Evolutionary conservation across 1,140 invertebrate genomes (phyloP), one percentile per base, ranked within the genome.

Genomic region (Papilio polytes): DNA sequence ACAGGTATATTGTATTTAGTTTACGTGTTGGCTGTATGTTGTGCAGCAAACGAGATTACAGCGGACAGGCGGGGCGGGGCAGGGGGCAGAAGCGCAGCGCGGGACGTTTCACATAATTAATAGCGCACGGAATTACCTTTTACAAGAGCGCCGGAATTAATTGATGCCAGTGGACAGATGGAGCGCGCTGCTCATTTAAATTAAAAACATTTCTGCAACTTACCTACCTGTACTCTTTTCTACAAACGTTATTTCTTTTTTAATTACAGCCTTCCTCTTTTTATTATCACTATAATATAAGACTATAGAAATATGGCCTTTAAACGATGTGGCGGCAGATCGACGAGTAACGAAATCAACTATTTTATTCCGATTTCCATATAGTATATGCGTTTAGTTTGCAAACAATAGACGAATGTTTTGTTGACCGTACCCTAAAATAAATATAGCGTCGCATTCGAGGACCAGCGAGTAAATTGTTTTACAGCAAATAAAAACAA

Each of bases 71-170:
- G 44, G 18, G 18, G 46, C n/a, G 7, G 9, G n/a, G 44, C 20
- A 53, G 74, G 41, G 48, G 10, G n/a, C 46, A 15, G 44, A n/a
- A 12, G 20, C n/a, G 22, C 22, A n/a, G 74, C 15, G 48, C 51
- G 48, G 12, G 51, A 51, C 51, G 0, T 77, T 77, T 53, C 74
- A 77, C 74, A 77, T 77, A 77, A 77, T 77, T 77, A 77, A 77
- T 77, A 77, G 46, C 51, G 46, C 46, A 22, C 74, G 74, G 51
- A 77, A 77, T 77, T 77, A 77, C 74, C 48, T 77, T 77, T 77
- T 53, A 77, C 48, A 56, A 48, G 74, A 77, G 74, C 74, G 15
- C 48, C 74, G 74, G 74, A 77, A 77, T 77, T 77, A 77, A 77
- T 56, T 77, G 74, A 77, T 53, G 74, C 26, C 74, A 22, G 74